These are phyloP conservation scores for Chloroceryle amazona DNA, from an alignment of 2,797 vertebrate genomes.

Conservation along the genomic window DNA sequence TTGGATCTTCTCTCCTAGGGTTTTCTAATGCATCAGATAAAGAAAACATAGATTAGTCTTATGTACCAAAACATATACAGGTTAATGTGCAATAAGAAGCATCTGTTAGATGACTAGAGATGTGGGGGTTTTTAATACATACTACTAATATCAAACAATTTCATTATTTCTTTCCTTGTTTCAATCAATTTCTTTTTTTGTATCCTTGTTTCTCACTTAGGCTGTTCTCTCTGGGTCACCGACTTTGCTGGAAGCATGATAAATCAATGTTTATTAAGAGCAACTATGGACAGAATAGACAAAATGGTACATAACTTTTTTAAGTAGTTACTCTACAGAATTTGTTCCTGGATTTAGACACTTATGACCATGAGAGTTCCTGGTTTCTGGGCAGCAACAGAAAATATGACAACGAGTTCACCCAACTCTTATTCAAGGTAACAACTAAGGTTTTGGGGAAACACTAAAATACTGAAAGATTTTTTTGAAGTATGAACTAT, in stretches of 20 bases:
- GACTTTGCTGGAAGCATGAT: conserved; percentile 15
- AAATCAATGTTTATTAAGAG: conserved; percentile 47
- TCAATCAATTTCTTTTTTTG: conserved; percentile 38
- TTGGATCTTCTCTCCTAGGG: conserved; percentile 86
- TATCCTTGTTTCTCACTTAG: conserved; percentile 25
- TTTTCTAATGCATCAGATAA: conserved; percentile 84
- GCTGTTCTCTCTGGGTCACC: conserved; percentile 20
- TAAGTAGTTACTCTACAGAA: neutral
- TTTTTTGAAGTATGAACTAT: neutral
- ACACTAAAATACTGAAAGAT: neutral
- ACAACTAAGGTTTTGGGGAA: neutral
- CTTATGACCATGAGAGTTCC: neutral
- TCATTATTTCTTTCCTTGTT: conserved; percentile 16
- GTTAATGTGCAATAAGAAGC: conserved; percentile 43
- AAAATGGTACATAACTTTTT: conserved; percentile 22
- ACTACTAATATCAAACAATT: conserved; percentile 22
- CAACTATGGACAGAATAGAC: neutral
- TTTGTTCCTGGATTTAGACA: neutral
- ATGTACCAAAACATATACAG: conserved; percentile 39
- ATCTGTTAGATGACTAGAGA: conserved; percentile 6
- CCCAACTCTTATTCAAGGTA: neutral
- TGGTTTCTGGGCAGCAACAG: neutral
- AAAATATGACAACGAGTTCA: neutral
- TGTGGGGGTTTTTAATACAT: neutral
- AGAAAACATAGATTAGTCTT: conserved; percentile 73